Conservation (phyloP, 2,888 invertebrate genomes). For the Melitaea athalia region DNA sequence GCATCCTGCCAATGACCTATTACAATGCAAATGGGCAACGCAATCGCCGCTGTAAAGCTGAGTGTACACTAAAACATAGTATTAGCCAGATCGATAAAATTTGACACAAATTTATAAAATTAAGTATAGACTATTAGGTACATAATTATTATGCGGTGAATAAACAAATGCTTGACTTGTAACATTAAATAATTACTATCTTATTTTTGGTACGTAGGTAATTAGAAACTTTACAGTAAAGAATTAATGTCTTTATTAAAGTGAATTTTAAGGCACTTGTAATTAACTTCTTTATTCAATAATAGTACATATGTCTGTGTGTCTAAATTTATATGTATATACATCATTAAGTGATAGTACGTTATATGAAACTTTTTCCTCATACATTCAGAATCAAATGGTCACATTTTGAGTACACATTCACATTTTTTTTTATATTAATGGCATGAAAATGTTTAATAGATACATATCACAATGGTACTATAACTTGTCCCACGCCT, state of each 20-base stretch:
- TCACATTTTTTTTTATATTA: background rate
- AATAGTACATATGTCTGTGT: too few relatives aligned
- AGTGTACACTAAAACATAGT: background rate
- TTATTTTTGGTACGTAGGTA: too few relatives aligned
- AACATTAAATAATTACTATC: too few relatives aligned
- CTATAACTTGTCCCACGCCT: slow-evolving; percentile 5
- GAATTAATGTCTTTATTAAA: too few relatives aligned
- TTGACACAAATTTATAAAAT: background rate
- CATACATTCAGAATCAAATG: background rate
- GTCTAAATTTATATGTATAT: too few relatives aligned
- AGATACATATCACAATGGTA: background rate
- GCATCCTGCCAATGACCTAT: slow-evolving; percentile 76
- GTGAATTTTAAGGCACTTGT: too few relatives aligned
- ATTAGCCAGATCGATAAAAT: background rate
- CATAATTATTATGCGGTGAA: too few relatives aligned
- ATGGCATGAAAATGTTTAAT: background rate
- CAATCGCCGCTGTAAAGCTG: slow-evolving; percentile 14
- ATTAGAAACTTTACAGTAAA: too few relatives aligned
- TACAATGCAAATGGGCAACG: slow-evolving; percentile 49
- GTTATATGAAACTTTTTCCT: too few relatives aligned
- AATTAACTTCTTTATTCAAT: too few relatives aligned
- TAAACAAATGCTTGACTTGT: too few relatives aligned
- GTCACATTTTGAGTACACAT: background rate
- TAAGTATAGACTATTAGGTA: background rate
- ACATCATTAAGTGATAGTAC: too few relatives aligned